These are phyloP conservation scores for Lepidostoma basale DNA, from an alignment of 1,140 invertebrate genomes.

Conservation along the genomic window DNA sequence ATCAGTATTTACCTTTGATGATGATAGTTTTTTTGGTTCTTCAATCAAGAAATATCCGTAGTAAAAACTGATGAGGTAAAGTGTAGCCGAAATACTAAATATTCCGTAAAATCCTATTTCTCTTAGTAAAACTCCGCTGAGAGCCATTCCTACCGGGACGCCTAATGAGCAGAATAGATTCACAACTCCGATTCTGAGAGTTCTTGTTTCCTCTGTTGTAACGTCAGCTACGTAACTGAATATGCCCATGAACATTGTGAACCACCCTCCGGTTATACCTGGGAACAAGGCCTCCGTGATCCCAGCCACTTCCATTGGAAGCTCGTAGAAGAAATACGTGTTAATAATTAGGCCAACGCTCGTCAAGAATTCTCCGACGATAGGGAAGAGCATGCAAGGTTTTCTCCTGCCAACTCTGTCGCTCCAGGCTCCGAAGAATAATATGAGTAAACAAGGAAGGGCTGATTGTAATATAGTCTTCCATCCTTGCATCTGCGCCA, in stretches of 20 bases:
- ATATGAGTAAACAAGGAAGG: conserved; percentile 74
- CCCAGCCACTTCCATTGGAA: conserved; percentile 79
- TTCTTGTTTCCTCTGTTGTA: conserved; percentile 79
- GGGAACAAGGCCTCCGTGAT: conserved; percentile 78
- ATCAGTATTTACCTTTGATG: conserved; percentile 52
- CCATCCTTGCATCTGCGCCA: conserved; percentile 80
- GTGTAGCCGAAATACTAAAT: conserved; percentile 72
- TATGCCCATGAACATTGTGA: conserved; percentile 87
- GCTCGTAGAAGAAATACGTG: conserved; percentile 76
- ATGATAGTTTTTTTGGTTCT: conserved; percentile 61
- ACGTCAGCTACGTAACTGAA: conserved; percentile 90
- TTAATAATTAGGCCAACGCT: conserved; percentile 78
- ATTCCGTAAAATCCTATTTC: conserved; percentile 82
- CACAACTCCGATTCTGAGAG: conserved; percentile 81
- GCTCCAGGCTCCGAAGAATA: conserved; percentile 81
- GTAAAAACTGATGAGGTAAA: conserved; percentile 76
- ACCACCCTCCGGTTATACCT: conserved; percentile 81
- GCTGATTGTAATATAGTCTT: conserved; percentile 78
- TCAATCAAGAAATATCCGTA: conserved; percentile 72
- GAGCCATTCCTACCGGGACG: conserved; percentile 77
- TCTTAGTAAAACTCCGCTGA: conserved; percentile 73
- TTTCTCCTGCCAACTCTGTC: conserved; percentile 77
- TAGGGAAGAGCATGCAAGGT: conserved; percentile 82
- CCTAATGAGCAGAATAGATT: conserved; percentile 82
- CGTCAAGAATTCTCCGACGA: conserved; percentile 79